These are phyloP conservation scores for Plodia interpunctella DNA, from an alignment of 1,140 invertebrate genomes.

Conservation along the genomic window DNA sequence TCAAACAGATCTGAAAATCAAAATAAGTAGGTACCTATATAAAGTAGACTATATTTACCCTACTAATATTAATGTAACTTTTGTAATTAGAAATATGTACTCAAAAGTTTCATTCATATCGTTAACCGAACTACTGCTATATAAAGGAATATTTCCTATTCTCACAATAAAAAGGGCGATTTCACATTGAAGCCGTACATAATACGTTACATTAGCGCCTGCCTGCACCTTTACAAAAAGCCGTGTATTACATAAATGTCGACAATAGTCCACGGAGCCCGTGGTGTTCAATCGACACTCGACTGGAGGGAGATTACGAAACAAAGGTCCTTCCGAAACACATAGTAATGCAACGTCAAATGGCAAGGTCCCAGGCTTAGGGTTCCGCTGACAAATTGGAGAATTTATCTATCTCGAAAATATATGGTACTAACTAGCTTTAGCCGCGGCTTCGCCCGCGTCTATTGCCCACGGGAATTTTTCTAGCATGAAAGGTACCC, in stretches of 20 bases:
- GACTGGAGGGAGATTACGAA: conserved; percentile 67
- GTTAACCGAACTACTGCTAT: too few relatives aligned
- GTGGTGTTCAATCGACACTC: conserved; percentile 51
- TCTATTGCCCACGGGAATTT: too few relatives aligned
- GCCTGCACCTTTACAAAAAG: conserved; percentile 34
- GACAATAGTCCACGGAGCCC: conserved; percentile 42
- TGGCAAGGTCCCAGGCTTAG: conserved; percentile 59
- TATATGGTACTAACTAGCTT: too few relatives aligned
- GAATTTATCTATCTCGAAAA: too few relatives aligned
- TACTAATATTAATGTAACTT: too few relatives aligned
- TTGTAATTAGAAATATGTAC: too few relatives aligned
- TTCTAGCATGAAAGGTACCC: too few relatives aligned
- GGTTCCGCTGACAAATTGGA: conserved; percentile 30
- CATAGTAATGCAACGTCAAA: conserved; percentile 71
- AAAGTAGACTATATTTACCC: too few relatives aligned
- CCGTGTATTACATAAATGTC: conserved; percentile 42
- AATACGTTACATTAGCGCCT: conserved; percentile 1
- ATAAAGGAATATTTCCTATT: too few relatives aligned
- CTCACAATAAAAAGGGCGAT: not conserved
- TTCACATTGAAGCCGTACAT: not conserved
- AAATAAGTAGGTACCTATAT: not conserved
- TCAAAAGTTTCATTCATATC: too few relatives aligned
- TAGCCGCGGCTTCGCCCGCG: too few relatives aligned
- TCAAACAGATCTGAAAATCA: too few relatives aligned
- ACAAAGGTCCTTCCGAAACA: conserved; percentile 74